Percentiles rank a stretch among this genome's conserved stretches.
phyloP scores from a whole-genome alignment of 2,797 vertebrate genomes.

The Eremophila alpestris region DNA sequence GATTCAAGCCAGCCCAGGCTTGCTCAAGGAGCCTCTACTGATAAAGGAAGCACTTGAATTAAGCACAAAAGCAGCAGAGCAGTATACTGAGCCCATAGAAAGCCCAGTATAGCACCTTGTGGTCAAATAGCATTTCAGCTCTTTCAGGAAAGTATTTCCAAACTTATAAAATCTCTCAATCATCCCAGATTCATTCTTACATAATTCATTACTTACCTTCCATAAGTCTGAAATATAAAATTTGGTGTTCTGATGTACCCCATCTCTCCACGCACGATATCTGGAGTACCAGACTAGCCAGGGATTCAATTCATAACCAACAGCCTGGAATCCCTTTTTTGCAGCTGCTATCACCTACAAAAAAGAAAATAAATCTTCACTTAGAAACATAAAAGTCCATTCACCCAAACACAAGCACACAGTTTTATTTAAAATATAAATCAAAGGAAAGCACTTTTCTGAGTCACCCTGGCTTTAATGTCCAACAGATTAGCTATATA shows the following conservation, averaged over 20 bases:
- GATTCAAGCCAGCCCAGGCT: not conserved
- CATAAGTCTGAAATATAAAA: constrained; percentile 94
- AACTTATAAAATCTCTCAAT: not conserved
- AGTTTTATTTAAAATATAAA: not conserved
- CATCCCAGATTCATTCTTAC: not conserved
- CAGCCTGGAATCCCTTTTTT: constrained; percentile 87
- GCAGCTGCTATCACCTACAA: constrained; percentile 93
- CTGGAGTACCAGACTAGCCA: constrained; percentile 96
- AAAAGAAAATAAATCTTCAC: not conserved
- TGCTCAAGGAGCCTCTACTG: not conserved
- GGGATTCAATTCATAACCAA: constrained; percentile 93
- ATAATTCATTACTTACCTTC: constrained; percentile 82
- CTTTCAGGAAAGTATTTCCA: not conserved
- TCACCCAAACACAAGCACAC: not conserved
- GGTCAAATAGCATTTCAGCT: not conserved
- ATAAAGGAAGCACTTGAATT: not conserved
- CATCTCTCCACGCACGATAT: constrained; percentile 88
- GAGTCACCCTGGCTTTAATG: not conserved
- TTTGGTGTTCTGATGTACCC: constrained; percentile 82
- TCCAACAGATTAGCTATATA: not conserved
- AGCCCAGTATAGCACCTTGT: not conserved
- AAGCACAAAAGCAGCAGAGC: not conserved
- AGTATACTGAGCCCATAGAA: not conserved
- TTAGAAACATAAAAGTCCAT: not conserved
- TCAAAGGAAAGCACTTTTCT: not conserved